Conservation (phyloP, 1,140 invertebrate species). For the Gonioctena quinquepunctata region DNA sequence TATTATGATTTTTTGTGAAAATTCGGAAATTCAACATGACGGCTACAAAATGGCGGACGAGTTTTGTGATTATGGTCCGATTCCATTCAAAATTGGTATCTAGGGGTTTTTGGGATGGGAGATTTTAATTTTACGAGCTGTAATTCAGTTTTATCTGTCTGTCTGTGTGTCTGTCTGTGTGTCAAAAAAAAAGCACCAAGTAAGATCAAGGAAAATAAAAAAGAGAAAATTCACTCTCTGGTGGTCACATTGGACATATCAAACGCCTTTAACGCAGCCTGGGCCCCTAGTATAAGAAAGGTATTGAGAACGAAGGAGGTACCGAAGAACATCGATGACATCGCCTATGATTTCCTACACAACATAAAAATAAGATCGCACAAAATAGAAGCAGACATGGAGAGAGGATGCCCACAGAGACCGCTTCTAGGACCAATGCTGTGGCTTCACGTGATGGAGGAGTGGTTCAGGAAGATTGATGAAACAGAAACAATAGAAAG, state of each 20-base stretch:
- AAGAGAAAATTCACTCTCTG: background rate
- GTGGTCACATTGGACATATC: slow-evolving; percentile 16
- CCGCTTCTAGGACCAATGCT: slow-evolving; percentile 30
- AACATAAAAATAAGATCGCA: slow-evolving; percentile 19
- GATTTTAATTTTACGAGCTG: too few species aligned
- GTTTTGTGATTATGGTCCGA: too few species aligned
- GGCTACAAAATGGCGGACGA: too few species aligned
- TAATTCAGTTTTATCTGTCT: too few species aligned
- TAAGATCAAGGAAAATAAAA: background rate
- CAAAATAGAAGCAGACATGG: background rate
- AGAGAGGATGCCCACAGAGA: slow-evolving; percentile 39
- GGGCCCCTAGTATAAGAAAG: background rate
- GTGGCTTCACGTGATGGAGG: slow-evolving; percentile 34
- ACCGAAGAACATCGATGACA: background rate
- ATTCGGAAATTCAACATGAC: too few species aligned
- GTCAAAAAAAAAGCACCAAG: too few species aligned
- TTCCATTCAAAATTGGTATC: too few species aligned
- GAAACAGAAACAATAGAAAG: background rate
- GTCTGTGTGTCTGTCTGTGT: too few species aligned
- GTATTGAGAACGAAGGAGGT: background rate
- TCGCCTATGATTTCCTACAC: slow-evolving; percentile 10
- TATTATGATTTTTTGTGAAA: too few species aligned
- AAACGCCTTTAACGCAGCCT: slow-evolving; percentile 28
- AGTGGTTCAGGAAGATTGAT: slow-evolving; percentile 21
- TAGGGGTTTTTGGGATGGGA: too few species aligned